phyloP scores from a whole-genome alignment of 1,140 invertebrate genomes.

The Neodiprion lecontei region DNA sequence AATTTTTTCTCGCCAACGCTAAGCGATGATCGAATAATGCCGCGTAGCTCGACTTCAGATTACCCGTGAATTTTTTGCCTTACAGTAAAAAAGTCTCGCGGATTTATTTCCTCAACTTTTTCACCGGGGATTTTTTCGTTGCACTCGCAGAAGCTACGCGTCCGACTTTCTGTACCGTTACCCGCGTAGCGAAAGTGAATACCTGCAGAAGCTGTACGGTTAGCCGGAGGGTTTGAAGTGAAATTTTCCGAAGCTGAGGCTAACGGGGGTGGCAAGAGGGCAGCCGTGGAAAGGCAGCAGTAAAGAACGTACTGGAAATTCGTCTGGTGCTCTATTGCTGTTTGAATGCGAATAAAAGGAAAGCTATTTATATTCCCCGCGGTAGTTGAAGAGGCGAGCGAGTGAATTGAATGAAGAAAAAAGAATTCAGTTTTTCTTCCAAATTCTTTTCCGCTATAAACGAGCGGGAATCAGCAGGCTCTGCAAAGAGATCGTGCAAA shows the following conservation, averaged over 20 bases:
- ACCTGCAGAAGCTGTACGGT: neutral
- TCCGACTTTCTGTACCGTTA: neutral
- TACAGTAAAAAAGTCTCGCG: neutral
- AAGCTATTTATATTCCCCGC: conserved; percentile 4
- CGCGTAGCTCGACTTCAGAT: no score
- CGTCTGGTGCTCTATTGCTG: conserved; percentile 1
- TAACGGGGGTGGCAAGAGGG: neutral
- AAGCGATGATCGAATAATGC: no score
- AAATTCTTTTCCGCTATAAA: no score
- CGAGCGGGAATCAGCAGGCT: no score
- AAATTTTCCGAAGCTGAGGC: neutral
- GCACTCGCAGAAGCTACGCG: neutral
- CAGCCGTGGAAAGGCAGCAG: neutral
- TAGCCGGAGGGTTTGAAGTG: neutral
- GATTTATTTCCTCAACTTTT: neutral
- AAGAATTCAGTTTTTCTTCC: no score
- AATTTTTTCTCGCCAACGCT: no score
- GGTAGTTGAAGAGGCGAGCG: no score
- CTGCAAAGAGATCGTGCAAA: neutral
- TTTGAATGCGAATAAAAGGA: conserved; percentile 1
- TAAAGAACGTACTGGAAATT: conserved; percentile 2
- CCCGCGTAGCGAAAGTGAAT: neutral
- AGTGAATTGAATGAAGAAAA: no score
- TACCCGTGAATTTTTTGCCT: neutral
- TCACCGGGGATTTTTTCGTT: neutral